phyloP scores from a whole-genome alignment of 2,888 invertebrate genomes.

The Tuberolachnus salignus region DNA sequence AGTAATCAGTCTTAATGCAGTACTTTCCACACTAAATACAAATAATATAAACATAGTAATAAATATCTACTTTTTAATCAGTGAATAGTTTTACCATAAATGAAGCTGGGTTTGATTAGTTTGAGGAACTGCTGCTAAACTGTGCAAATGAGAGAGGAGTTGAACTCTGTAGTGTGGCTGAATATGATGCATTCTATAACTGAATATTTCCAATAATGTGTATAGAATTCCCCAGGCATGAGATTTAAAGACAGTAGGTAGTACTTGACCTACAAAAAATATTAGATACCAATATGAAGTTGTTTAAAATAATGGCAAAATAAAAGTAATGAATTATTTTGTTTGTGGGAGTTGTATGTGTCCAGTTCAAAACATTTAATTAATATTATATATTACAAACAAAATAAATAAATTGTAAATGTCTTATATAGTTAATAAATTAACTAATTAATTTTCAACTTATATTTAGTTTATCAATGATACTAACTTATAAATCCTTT shows the following conservation, averaged over 20 bases:
- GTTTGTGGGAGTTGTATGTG: no score
- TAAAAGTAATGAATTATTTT: background rate
- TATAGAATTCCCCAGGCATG: conserved; percentile 96
- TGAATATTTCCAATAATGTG: conserved; percentile 94
- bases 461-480: conserved; percentile 26
- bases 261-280: conserved; percentile 72
- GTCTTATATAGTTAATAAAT: conserved; percentile 1
- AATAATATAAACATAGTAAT: conserved; percentile 61
- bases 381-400: background rate
- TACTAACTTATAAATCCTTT: conserved; percentile 90
- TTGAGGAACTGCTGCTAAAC: conserved; percentile 87
- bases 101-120: conserved; percentile 95
- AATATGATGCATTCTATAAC: conserved; percentile 93
- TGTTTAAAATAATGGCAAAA: background rate
- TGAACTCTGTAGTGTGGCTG: conserved; percentile 95
- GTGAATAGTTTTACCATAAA: conserved; percentile 70
- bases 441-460: background rate
- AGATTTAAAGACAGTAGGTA: conserved; percentile 89
- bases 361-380: background rate
- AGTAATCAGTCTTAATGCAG: conserved; percentile 82
- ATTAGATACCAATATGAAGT: conserved; percentile 1
- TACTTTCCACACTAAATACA: conserved; percentile 77
- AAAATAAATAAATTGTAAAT: no score
- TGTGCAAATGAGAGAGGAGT: conserved; percentile 87
- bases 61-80: conserved; percentile 5